Conservation (phyloP, 2,113 vertebrate genomes). For the Brachypteracias leptosomus region DNA sequence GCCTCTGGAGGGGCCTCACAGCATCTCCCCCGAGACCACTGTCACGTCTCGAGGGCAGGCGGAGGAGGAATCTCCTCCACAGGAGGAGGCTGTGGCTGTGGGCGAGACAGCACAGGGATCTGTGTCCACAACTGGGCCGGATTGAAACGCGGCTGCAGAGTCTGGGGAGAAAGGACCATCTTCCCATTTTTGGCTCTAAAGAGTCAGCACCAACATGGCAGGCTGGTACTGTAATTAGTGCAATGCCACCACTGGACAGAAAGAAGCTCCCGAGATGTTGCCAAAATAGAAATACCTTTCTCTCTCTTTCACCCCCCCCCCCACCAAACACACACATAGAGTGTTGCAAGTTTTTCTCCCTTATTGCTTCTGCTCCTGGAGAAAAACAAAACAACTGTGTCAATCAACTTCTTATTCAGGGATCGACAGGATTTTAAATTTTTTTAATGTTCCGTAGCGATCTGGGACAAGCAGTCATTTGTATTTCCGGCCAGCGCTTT, state of each 20-base stretch:
- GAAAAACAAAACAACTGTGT: conserved; percentile 70
- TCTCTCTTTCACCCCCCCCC: background rate
- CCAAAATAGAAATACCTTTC: conserved; percentile 72
- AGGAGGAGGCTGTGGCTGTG: conserved; percentile 81
- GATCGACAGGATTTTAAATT: conserved; percentile 80
- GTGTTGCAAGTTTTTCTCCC: conserved; percentile 57
- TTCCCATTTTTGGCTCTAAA: conserved; percentile 45
- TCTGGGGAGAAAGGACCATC: conserved; percentile 48
- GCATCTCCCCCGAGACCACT: conserved; percentile 94
- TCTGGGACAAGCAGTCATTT: conserved; percentile 57
- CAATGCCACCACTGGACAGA: conserved; percentile 66
- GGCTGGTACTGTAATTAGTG: conserved; percentile 71
- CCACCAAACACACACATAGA: background rate
- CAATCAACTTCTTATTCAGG: conserved; percentile 80
- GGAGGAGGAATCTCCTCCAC: conserved; percentile 87
- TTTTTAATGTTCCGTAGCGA: conserved; percentile 70
- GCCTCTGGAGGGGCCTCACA: conserved; percentile 90
- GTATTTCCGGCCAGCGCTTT: conserved; percentile 39
- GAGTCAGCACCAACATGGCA: conserved; percentile 56
- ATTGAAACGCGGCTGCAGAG: conserved; percentile 70
- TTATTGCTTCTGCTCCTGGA: conserved; percentile 60
- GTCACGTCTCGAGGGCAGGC: conserved; percentile 88
- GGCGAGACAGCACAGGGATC: conserved; percentile 89
- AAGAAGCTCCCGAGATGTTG: conserved; percentile 71
- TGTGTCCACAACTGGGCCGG: conserved; percentile 94